A percentile compares a stretch with the other conserved stretches of the same genome.
phyloP scores from a whole-genome alignment of 2,113 vertebrate species.

The Halcyon malimbica region DNA sequence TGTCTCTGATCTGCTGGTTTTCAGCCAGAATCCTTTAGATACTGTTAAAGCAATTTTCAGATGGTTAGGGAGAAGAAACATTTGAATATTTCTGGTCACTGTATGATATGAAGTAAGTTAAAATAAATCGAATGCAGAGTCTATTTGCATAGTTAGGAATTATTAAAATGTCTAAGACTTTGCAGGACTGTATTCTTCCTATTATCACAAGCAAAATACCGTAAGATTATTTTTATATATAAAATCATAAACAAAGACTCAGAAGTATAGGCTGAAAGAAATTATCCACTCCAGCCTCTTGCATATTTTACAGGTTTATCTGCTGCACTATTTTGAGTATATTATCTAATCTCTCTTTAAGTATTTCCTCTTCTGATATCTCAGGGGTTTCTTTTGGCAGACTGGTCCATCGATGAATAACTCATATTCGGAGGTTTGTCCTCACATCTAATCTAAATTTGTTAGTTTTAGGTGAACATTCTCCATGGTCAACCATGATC shows the following conservation, averaged over 20 bases:
- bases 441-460: constrained; percentile 63
- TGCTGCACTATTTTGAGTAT: constrained; percentile 51
- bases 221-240: background rate
- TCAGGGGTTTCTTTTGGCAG: constrained; percentile 67
- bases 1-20: background rate
- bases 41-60: background rate
- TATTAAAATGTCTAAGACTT: background rate
- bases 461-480: constrained; percentile 56
- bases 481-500: background rate
- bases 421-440: constrained; percentile 66
- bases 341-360: constrained; percentile 75
- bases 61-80: background rate
- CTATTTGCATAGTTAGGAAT: background rate
- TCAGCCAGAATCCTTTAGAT: background rate
- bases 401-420: constrained; percentile 53
- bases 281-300: background rate
- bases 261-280: background rate
- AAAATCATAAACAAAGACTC: background rate
- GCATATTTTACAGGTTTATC: constrained; percentile 42
- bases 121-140: background rate
- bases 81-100: background rate
- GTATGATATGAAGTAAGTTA: background rate
- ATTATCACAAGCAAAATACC: background rate
- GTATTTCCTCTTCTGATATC: constrained; percentile 66
- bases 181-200: background rate